These are phyloP conservation scores for Papilio glaucus DNA, from an alignment of 1,140 invertebrate species.

Conservation along the genomic window DNA sequence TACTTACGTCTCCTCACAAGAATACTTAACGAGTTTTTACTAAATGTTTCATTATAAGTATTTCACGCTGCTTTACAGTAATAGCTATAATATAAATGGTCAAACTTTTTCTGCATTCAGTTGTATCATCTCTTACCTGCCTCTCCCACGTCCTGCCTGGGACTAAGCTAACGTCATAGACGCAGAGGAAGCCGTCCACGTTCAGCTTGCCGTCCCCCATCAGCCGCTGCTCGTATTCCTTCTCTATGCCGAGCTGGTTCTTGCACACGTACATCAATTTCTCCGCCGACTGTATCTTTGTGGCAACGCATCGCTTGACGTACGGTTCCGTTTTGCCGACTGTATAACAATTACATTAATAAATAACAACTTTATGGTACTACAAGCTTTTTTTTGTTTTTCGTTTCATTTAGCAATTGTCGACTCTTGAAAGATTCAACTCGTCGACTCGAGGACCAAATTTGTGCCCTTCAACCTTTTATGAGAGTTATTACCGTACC, in stretches of 20 bases:
- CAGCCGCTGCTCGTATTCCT: conserved; percentile 97
- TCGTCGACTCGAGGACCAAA: too few relatives aligned
- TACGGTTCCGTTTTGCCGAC: conserved; percentile 98
- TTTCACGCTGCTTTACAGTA: not conserved
- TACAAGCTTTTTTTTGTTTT: too few relatives aligned
- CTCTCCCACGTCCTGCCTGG: conserved; percentile 95
- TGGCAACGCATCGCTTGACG: conserved; percentile 94
- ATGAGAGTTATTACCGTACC: too few relatives aligned
- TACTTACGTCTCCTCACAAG: too few relatives aligned
- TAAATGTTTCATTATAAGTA: too few relatives aligned
- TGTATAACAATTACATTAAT: conserved; percentile 63
- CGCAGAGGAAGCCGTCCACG: conserved; percentile 97
- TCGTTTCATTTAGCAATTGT: too few relatives aligned
- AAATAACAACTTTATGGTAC: too few relatives aligned
- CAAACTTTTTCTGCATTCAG: not conserved
- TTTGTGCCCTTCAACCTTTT: too few relatives aligned
- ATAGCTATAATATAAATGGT: too few relatives aligned
- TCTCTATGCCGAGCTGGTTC: conserved; percentile 97
- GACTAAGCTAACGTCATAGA: conserved; percentile 97
- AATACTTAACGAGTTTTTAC: too few relatives aligned
- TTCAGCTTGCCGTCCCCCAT: conserved; percentile 96
- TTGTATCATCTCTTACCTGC: conserved; percentile 83
- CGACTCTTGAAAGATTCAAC: too few relatives aligned
- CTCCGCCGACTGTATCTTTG: conserved; percentile 96
- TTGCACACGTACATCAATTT: conserved; percentile 99